Evolutionary conservation across 2,113 vertebrate species (phyloP), one percentile per base, ranked within the genome.

Genomic region (Brachionichthys hirsutus): DNA sequence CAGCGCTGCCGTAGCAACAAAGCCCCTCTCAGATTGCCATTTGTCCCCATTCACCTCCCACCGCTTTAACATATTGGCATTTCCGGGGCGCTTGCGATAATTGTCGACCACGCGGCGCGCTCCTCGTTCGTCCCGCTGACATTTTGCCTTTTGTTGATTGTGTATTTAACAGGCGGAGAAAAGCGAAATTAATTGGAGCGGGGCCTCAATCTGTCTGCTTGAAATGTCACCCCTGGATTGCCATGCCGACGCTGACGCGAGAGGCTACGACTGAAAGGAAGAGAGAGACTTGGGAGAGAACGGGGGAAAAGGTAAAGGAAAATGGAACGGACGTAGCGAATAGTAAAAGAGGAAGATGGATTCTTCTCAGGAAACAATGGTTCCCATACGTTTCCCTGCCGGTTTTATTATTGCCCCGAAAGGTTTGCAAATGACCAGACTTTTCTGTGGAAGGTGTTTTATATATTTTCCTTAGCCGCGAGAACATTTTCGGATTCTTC

Each of bases 121-220:
- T 80, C 74, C 86, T 90, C 83, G 75, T 90, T 91, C 88, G 86
- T 89, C 89, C 86, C 83, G 41, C 72, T 92, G 89, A 92, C 91
- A 92, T 92, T 92, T 91, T 80, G 89, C 85, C 89, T 90, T 88
- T 84, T 81, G 69, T 88, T 91, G 90, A 91, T 90, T 92, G 89
- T 91, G 89, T 89, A 89, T 90, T 91, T 92, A 92, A 90, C 81
- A 58, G 80, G 81, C 78, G 60, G 70, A 84, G 73, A 80, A 81
- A 84, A 85, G 86, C 84, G 77, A 90, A 90, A 90, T 92, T 90
- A 90, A 91, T 90, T 90, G 89, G 87, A 87, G 83, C 62, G 84
- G 70, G 55, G 86, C 88, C 80, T 84, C 88, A 90, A 88, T 90
- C 88, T 88, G 87, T 88, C 88, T 76, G 84, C 81, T 77, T 83